phyloP scores from a whole-genome alignment of 2,888 invertebrate species.

The Minunthozetes semirufus region DNA sequence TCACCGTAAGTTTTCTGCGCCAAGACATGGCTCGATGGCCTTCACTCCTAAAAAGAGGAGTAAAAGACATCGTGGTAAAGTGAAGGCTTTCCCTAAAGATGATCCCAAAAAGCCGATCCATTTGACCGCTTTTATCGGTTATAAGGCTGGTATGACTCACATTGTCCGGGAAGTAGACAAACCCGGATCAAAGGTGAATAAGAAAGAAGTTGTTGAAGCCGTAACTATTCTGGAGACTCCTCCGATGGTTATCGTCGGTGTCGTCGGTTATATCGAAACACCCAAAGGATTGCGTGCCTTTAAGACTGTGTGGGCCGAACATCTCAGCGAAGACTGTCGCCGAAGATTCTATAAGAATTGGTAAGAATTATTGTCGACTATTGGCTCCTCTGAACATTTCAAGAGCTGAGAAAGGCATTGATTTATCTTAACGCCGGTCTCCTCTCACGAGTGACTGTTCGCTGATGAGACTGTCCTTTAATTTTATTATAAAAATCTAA shows the following conservation, averaged over 20 bases:
- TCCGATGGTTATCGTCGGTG: constrained; percentile 94
- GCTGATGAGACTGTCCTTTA: constrained; percentile 37
- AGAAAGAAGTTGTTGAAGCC: constrained; percentile 98
- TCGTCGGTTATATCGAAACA: constrained; percentile 97
- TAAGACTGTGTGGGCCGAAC: constrained; percentile 97
- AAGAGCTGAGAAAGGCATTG: no score
- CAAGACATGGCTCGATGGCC: constrained; percentile 99
- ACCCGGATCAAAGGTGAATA: constrained; percentile 98
- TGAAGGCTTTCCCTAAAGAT: constrained; percentile 99
- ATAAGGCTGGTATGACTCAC: constrained; percentile 99
- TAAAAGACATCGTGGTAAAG: constrained; percentile 92
- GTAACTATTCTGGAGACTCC: constrained; percentile 97
- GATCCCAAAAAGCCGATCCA: constrained; percentile 92
- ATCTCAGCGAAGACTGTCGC: constrained; percentile 95
- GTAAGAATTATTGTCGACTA: constrained; percentile 55
- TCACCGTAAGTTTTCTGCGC: constrained; percentile 99
- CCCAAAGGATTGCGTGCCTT: constrained; percentile 91
- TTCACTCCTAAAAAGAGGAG: constrained; percentile 99
- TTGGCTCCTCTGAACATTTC: not conserved
- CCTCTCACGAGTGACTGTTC: constrained; percentile 35
- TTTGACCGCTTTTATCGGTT: constrained; percentile 93
- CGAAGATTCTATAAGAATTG: constrained; percentile 99
- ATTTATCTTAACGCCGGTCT: not conserved
- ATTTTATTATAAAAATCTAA: constrained; percentile 11
- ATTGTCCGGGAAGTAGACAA: constrained; percentile 97